Percentiles rank a stretch among this genome's conserved stretches.
phyloP scores from a whole-genome alignment of 2,888 invertebrate species.

The Octodonta nipae region DNA sequence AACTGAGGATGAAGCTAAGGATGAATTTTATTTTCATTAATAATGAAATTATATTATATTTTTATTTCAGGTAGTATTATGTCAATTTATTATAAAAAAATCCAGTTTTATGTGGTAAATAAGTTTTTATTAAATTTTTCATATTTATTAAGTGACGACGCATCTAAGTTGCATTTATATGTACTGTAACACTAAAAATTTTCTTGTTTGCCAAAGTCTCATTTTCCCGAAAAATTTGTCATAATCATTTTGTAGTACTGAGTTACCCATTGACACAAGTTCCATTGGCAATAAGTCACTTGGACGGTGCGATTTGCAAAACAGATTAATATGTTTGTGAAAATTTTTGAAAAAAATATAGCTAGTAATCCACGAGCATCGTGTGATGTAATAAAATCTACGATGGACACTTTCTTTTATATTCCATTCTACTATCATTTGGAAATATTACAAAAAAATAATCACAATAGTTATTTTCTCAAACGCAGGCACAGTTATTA shows the following conservation, averaged over 20 bases:
- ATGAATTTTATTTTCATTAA: no score
- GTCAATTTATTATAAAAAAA: no score
- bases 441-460: conserved; percentile 13
- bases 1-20: no score
- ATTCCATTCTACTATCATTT: conserved; percentile 13
- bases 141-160: no score
- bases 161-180: no score
- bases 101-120: no score
- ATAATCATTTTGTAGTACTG: neutral
- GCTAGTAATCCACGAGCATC: conserved; percentile 4
- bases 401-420: conserved; percentile 19
- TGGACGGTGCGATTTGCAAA: neutral
- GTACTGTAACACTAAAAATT: no score
- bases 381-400: conserved; percentile 12
- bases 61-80: no score
- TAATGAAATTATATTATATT: no score
- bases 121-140: no score
- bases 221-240: neutral
- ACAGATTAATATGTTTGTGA: neutral
- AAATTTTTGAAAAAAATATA: neutral
- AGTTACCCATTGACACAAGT: neutral
- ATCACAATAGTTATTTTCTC: conserved; percentile 5
- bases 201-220: no score
- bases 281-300: neutral
- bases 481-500: conserved; percentile 14